These are phyloP conservation scores for Cromileptes altivelis DNA, from an alignment of 2,113 vertebrate species.

Conservation along the genomic window DNA sequence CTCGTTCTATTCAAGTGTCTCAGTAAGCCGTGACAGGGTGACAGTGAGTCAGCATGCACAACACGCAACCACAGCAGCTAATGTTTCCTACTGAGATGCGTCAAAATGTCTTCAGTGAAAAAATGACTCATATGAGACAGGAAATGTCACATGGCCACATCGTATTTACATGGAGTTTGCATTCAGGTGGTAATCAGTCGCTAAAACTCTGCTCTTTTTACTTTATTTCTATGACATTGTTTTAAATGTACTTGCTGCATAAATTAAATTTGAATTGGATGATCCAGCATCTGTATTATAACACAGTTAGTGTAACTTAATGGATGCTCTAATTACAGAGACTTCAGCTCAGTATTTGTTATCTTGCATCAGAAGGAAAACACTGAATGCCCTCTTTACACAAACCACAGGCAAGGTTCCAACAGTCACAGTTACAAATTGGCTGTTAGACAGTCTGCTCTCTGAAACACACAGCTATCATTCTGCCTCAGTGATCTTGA, in stretches of 20 bases:
- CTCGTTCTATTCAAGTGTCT: not conserved
- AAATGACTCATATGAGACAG: not conserved
- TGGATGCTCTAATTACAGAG: slow-evolving; percentile 9
- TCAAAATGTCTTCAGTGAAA: not conserved
- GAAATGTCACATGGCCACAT: not conserved
- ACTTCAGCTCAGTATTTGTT: slow-evolving; percentile 18
- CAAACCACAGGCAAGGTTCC: slow-evolving; percentile 27
- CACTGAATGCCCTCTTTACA: slow-evolving; percentile 16
- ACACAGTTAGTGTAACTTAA: not conserved
- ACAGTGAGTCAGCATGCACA: not conserved
- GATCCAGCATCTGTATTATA: not conserved
- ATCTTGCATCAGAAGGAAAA: slow-evolving; percentile 18
- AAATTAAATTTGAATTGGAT: not conserved
- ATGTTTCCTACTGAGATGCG: not conserved
- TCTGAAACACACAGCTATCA: slow-evolving; percentile 67
- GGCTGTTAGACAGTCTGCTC: slow-evolving; percentile 55
- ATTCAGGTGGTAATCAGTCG: not conserved
- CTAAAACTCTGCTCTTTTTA: not conserved
- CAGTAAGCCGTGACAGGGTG: not conserved
- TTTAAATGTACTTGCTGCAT: not conserved
- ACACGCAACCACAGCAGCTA: not conserved
- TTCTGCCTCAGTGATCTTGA: slow-evolving; percentile 67
- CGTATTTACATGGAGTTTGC: not conserved
- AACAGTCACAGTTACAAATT: slow-evolving; percentile 61
- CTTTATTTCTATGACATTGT: not conserved